Evolutionary conservation across 2,113 vertebrate species (phyloP), one percentile per base, ranked within the genome.

Genomic region (Vulpes vulpes): DNA sequence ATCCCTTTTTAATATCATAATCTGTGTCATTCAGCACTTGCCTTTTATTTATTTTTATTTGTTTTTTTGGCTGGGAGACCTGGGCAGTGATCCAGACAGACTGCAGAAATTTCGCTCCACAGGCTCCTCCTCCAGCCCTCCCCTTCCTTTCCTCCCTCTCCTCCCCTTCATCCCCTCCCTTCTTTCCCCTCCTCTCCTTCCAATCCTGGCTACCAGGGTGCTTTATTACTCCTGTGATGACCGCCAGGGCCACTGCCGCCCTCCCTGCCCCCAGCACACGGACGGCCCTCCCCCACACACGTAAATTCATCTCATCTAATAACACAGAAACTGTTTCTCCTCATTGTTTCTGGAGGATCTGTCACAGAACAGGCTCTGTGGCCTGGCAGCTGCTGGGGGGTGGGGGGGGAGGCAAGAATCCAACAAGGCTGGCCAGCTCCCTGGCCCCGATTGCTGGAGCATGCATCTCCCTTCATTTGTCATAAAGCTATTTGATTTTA

Each of bases 61-160:
- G 92, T 93, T 97, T 98, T 97, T 98, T 94, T 98, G 92, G 97
- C 98, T 98, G 98, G 98, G 95, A 94, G 98, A 93, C 97, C 97
- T 0, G 80, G 98, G 98, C 98, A 99, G 86, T 93, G 83, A 97
- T 99, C 98, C 98, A 99, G 97, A 97, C 90, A 97, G 92, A 96
- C 0, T 98, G 97, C 95, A 98, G 95, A 98, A 97, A 60, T 51
- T 82, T 89, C 97, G 94, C 92, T 59, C 90, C 57, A 3, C 9
- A 35, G 5, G 95, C 96, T 95, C 98, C 96, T 97, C 97, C 96
- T 88, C 62, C 73, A 38, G n/a, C 87, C 74, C 8, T 43, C 6
- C 43, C 43, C 43, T 43, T 43, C 43, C 43, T 43, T 43, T 7
- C 74, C 94, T 60, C 55, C 19, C 22, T 38, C 89, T n/a, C 32